Base-by-base conservation (phyloP, 2,888 invertebrate species). In the Ichneumoninae sp. region DNA sequence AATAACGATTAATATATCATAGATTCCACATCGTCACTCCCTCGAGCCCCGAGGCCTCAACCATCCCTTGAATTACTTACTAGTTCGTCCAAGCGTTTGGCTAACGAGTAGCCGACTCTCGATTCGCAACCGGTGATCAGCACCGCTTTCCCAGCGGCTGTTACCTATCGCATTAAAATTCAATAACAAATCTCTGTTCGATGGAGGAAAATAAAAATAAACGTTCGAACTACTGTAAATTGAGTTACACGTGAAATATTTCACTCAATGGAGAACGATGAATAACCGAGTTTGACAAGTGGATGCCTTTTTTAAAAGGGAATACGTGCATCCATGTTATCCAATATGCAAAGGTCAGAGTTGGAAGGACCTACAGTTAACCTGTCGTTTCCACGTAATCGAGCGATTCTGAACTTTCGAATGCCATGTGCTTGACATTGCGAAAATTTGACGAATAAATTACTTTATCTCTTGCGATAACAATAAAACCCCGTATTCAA, bases 91-190 rank as follows among this genome's bases (percentile, higher is more conserved):
- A 98, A 94, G 89, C 96, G 96, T 88, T 97, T 95, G n/a, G 97
- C 97, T 90, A 97, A 94, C 77, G 96, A 95, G 90, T 95, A 96
- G 75, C 97, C 97, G 78, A 97, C 94, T 54, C 96, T 95, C 69
- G 96, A 96, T 93, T 98, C 98, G 93, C 97, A 98, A 80, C 97
- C 97, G 10, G 97, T 97, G 87, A 98, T 95, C 66, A 98, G 94
- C 3, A 98, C 96, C n/a, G 97, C 97, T 93, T 97, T 97, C 71
- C 97, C 97, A 13, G 96, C 96, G 60, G 97, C 96, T 44, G 96
- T 96, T 88, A 97, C 97, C 97, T 97, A 92, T 16, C 66, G 40
- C 57, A 74, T 62, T 22, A 26, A 30, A 70, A 44, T 66, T 50
- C 26, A 33, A 44, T 19, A 2, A 40, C 71, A 26, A 26, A 47